Evolutionary conservation across 2,888 invertebrate species (phyloP), one percentile per base, ranked within the genome.

Genomic region (Lasioglossum oenotherae): DNA sequence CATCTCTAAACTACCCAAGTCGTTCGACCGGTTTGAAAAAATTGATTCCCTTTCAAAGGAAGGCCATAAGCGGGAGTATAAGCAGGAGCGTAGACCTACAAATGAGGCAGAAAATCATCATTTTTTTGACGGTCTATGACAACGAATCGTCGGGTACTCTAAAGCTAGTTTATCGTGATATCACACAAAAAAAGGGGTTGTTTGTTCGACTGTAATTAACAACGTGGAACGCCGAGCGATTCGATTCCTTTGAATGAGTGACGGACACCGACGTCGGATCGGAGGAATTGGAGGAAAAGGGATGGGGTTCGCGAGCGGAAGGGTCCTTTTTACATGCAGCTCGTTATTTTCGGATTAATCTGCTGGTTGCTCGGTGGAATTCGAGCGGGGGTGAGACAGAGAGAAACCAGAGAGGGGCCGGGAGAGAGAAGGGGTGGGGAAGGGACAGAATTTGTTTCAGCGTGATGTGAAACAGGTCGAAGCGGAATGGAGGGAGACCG

Each of bases 271-370:
- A 82, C 77, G 73, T 73, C 41, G 67, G 60, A 84, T 74, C 57
- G 81, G 67, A 77, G 49, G 69, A 57, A 84, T 86, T n/a, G 84
- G 86, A 74, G 74, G 74, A 79, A 81, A 82, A 81, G 74, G 74
- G 78, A 73, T 23, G 31, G 23, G 44, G 73, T 12, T 23, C 72
- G 60, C 41, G 38, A 60, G 44, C 41, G 31, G 49, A 64, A 19
- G 49, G 73, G 74, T 83, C 38, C 72, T 85, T 88, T 85, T 85
- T 79, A 72, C 73, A 73, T 31, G 75, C 53, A 79, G 84, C 88
- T 90, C 85, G 87, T 90, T 90, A 90, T 90, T 90, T 89, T 87
- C 85, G 84, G 83, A 90, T 90, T 90, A 89, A 90, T 89, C 71
- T 84, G 73, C 74, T 71, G 72, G 67, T 67, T n/a, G 85, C 64